Evolutionary conservation across 1,140 invertebrate species (phyloP).

Genomic region (Triops cancriformis): DNA sequence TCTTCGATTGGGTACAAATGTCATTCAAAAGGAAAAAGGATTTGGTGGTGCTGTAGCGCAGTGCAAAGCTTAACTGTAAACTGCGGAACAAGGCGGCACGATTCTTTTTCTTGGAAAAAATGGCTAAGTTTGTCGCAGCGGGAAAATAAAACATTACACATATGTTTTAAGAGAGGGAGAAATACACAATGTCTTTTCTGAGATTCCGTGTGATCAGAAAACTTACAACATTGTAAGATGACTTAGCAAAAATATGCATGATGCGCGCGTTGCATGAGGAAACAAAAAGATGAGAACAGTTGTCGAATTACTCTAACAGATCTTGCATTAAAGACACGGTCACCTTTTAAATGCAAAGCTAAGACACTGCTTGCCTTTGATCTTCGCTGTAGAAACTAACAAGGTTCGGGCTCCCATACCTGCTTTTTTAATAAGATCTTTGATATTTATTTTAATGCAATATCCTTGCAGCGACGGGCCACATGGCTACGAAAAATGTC

Average conservation of each 20-base stretch:
- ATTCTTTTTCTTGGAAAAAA: neutral
- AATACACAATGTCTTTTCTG: slow-evolving; percentile 1
- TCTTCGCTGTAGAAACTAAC: neutral
- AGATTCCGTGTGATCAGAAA: slow-evolving; percentile 6
- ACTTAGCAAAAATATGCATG: slow-evolving; percentile 23
- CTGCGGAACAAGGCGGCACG: neutral
- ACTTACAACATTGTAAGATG: slow-evolving; percentile 1
- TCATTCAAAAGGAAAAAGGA: neutral
- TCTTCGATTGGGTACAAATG: neutral
- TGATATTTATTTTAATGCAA: neutral
- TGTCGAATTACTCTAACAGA: neutral
- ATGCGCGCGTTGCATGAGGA: slow-evolving; percentile 7
- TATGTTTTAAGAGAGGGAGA: neutral
- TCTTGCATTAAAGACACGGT: neutral
- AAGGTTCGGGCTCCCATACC: neutral
- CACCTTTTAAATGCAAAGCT: slow-evolving; percentile 7
- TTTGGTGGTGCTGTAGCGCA: neutral
- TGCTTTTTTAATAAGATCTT: neutral
- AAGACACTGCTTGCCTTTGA: neutral
- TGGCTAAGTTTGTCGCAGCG: neutral
- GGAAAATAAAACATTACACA: neutral
- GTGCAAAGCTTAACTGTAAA: neutral
- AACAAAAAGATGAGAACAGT: neutral
- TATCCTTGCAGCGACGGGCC: neutral
- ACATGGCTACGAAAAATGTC: neutral